Conservation (phyloP, 2,797 vertebrate species). For the Epinephelus coioides region DNA sequence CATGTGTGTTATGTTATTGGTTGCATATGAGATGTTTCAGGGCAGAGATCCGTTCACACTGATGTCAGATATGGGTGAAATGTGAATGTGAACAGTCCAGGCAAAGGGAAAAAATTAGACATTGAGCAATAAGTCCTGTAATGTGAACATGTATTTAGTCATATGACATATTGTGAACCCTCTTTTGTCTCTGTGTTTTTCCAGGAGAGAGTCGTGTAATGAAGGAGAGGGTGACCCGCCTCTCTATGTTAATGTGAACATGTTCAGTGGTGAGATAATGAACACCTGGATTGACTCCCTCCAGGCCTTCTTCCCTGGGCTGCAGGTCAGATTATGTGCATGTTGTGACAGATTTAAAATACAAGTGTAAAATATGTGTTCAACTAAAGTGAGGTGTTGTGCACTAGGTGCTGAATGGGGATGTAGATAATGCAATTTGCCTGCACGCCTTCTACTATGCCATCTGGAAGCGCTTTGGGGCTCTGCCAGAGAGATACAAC, state of each 20-base stretch:
- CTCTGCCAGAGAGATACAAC: slow-evolving; percentile 97
- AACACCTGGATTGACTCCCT: slow-evolving; percentile 99
- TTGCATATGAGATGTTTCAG: no score
- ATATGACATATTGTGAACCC: background rate
- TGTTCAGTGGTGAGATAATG: slow-evolving; percentile 98
- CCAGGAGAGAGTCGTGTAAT: slow-evolving; percentile 95
- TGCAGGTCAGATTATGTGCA: slow-evolving; percentile 88
- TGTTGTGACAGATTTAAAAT: background rate
- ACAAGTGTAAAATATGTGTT: background rate
- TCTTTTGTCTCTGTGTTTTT: background rate
- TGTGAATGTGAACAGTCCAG: no score
- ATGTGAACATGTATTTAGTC: background rate
- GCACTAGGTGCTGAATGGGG: slow-evolving; percentile 94
- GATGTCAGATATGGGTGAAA: no score
- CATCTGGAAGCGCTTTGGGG: slow-evolving; percentile 98
- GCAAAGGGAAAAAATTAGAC: no score
- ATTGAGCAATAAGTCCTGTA: no score
- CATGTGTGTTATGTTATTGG: no score
- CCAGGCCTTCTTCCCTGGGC: slow-evolving; percentile 98
- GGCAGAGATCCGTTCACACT: no score
- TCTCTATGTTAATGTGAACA: slow-evolving; percentile 98
- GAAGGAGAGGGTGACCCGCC: slow-evolving; percentile 98
- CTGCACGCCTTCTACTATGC: slow-evolving; percentile 99
- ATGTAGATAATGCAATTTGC: slow-evolving; percentile 98
- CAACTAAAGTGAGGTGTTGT: background rate